Percentiles rank a stretch among this genome's conserved stretches.
Evolutionary conservation across 2,113 vertebrate genomes (phyloP).

Genomic region (Poecilia latipinna): DNA sequence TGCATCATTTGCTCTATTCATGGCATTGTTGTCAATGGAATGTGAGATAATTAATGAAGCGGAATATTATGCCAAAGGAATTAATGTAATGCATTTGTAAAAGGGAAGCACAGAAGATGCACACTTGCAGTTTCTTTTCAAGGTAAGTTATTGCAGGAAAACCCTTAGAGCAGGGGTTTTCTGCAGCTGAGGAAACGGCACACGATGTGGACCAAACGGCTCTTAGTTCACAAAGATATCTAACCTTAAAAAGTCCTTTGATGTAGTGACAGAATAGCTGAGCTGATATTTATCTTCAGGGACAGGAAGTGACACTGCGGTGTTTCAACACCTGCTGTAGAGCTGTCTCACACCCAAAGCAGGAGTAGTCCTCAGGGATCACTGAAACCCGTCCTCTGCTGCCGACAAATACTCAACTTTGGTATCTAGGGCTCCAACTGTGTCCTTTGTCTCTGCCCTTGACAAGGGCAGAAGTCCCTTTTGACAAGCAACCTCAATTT

Average conservation of each 20-base stretch:
- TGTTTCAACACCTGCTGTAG: constrained; percentile 20
- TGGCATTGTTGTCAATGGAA: constrained; percentile 10
- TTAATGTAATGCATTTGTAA: constrained; percentile 1
- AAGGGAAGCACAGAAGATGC: constrained; percentile 4
- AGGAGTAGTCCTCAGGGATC: constrained; percentile 19
- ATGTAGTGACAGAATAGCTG: constrained; percentile 5
- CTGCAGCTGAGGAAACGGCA: constrained; percentile 19
- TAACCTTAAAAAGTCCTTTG: constrained; percentile 19
- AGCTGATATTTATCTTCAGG: constrained; percentile 38
- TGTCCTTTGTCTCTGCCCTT: constrained; percentile 32
- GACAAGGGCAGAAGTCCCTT: constrained; percentile 11
- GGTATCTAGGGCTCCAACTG: neutral
- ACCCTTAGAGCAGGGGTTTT: constrained; percentile 17
- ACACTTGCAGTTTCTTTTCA: constrained; percentile 13
- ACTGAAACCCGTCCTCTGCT: constrained; percentile 22
- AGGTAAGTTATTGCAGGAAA: constrained; percentile 22
- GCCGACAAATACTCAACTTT: constrained; percentile 36
- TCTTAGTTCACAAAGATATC: constrained; percentile 28
- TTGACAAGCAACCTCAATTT: constrained; percentile 27
- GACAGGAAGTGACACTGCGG: constrained; percentile 30
- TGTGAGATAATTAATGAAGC: constrained; percentile 23
- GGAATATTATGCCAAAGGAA: constrained; percentile 5
- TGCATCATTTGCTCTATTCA: constrained; percentile 21
- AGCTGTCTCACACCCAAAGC: constrained; percentile 34
- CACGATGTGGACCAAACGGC: constrained; percentile 30